phyloP scores from a whole-genome alignment of 2,113 vertebrate genomes.

The Macrotus californicus region DNA sequence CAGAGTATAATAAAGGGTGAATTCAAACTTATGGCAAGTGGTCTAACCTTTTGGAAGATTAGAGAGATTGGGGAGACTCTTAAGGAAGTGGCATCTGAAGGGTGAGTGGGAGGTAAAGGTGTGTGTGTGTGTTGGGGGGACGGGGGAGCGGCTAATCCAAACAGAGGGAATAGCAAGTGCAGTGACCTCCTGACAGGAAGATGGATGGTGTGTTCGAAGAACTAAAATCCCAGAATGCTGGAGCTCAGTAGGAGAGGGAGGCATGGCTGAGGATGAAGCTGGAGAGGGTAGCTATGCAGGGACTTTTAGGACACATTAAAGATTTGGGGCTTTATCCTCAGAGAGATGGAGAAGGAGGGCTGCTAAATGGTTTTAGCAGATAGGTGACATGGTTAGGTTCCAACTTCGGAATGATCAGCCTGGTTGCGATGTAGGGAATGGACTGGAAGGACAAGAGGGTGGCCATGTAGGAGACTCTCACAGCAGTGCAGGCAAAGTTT shows the following conservation, averaged over 20 bases:
- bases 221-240: background rate
- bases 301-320: background rate
- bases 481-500: background rate
- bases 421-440: background rate
- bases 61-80: background rate
- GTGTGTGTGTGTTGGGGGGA: background rate
- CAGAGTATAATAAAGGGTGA: background rate
- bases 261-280: background rate
- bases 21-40: background rate
- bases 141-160: background rate
- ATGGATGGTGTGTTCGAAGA: background rate
- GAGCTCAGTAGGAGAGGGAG: background rate
- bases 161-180: background rate
- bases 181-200: background rate
- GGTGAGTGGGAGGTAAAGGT: background rate
- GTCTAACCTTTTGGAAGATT: background rate
- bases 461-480: background rate
- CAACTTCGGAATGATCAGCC: background rate
- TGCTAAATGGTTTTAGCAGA: background rate
- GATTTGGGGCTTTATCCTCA: background rate
- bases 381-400: background rate
- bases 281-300: background rate
- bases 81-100: background rate
- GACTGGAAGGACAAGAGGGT: background rate
- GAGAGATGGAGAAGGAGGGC: background rate